Conservation (phyloP, 2,797 vertebrate genomes). For the Emydoidea blandingii region DNA sequence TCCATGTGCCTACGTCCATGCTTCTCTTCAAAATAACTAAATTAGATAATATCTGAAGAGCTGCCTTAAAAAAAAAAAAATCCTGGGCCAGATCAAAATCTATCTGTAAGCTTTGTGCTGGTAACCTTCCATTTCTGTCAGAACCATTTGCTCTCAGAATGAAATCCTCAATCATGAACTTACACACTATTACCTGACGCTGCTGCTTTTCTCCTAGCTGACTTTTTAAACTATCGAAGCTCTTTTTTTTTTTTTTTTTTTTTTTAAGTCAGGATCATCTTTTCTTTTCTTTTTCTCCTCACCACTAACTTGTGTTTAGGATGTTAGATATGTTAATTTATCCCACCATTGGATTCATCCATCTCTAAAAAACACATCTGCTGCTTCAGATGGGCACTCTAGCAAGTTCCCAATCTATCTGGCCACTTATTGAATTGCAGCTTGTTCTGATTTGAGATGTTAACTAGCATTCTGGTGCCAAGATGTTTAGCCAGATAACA, state of each 20-base stretch:
- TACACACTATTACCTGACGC: constrained; percentile 19
- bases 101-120: background rate
- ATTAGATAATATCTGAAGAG: background rate
- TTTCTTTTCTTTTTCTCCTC: background rate
- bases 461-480: background rate
- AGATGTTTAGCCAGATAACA: background rate
- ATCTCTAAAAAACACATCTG: constrained; percentile 8
- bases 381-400: background rate
- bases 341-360: background rate
- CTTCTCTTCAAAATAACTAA: constrained; percentile 21
- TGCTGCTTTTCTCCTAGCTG: constrained; percentile 7
- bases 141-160: constrained; percentile 6
- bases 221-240: constrained; percentile 43
- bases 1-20: background rate
- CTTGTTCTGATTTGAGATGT: background rate
- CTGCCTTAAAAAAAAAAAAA: background rate
- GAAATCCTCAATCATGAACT: constrained; percentile 42
- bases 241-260: constrained; percentile 9
- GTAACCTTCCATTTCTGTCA: constrained; percentile 43
- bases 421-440: background rate
- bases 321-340: background rate
- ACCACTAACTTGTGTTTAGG: background rate
- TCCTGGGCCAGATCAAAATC: constrained; percentile 24
- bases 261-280: background rate
- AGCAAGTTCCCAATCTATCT: background rate